A percentile compares a stretch with the other conserved stretches of the same genome.
Conservation (phyloP, 1,140 invertebrate species). For the Cryptotermes secundus region DNA sequence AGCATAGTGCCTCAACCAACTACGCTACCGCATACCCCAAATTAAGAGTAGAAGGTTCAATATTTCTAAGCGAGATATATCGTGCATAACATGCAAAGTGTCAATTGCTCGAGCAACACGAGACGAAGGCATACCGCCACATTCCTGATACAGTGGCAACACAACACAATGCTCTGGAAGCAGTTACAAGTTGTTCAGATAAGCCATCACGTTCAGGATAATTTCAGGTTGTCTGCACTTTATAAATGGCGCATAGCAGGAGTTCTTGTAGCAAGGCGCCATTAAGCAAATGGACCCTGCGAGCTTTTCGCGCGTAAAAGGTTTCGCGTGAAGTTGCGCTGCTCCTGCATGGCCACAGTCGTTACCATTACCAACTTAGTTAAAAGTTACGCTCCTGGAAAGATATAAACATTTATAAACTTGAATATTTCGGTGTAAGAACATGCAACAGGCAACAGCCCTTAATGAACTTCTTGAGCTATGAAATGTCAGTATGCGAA, state of each 20-base stretch:
- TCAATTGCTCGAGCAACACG: no score
- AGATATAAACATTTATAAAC: not conserved
- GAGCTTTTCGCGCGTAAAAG: not conserved
- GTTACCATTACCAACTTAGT: not conserved
- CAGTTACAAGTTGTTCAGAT: not conserved
- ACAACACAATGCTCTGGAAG: not conserved
- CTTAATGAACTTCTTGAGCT: no score
- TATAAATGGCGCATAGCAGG: conserved; percentile 11
- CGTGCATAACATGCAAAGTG: no score
- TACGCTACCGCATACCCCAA: no score
- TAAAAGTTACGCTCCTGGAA: not conserved
- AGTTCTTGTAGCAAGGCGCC: not conserved
- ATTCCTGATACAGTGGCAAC: no score
- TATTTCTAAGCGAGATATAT: no score
- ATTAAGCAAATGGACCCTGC: not conserved
- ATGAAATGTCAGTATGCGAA: no score
- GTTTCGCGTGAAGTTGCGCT: not conserved
- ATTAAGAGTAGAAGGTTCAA: no score
- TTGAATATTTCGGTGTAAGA: no score
- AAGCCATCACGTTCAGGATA: not conserved
- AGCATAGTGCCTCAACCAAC: no score
- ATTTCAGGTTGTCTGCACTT: not conserved
- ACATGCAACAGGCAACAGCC: no score
- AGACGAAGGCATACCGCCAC: no score
- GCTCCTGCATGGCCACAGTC: not conserved